These are phyloP conservation scores for Cotesia vestalis DNA, from an alignment of 1,140 invertebrate genomes.

Conservation along the genomic window DNA sequence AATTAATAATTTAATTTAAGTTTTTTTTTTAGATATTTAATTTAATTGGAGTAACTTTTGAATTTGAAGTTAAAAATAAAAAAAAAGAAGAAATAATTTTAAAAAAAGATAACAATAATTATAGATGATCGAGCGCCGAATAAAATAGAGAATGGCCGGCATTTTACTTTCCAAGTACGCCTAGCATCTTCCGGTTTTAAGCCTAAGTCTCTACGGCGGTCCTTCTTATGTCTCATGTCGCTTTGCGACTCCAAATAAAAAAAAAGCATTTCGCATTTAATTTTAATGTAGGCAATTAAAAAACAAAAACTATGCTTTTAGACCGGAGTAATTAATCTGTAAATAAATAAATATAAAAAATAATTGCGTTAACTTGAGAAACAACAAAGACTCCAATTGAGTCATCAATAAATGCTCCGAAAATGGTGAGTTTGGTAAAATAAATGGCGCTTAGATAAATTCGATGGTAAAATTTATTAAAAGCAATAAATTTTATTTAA, in stretches of 20 bases:
- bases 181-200: conserved; percentile 26
- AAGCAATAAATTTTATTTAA: neutral
- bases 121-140: neutral
- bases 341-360: too few relatives aligned
- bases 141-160: conserved; percentile 14
- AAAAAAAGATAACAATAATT: neutral
- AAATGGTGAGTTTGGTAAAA: too few relatives aligned
- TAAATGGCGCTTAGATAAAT: too few relatives aligned
- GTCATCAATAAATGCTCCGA: too few relatives aligned
- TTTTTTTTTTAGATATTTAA: too few relatives aligned
- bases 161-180: conserved; percentile 32
- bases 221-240: neutral
- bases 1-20: too few relatives aligned
- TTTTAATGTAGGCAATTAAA: neutral
- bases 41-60: too few relatives aligned
- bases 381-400: too few relatives aligned
- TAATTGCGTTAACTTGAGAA: too few relatives aligned
- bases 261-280: neutral
- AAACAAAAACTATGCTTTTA: neutral
- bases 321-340: neutral
- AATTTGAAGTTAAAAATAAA: neutral
- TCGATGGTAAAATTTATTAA: too few relatives aligned
- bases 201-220: conserved; percentile 6
- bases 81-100: neutral
- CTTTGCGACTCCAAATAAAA: neutral